Conservation (phyloP, 2,113 vertebrate species). For the Thermophis baileyi region DNA sequence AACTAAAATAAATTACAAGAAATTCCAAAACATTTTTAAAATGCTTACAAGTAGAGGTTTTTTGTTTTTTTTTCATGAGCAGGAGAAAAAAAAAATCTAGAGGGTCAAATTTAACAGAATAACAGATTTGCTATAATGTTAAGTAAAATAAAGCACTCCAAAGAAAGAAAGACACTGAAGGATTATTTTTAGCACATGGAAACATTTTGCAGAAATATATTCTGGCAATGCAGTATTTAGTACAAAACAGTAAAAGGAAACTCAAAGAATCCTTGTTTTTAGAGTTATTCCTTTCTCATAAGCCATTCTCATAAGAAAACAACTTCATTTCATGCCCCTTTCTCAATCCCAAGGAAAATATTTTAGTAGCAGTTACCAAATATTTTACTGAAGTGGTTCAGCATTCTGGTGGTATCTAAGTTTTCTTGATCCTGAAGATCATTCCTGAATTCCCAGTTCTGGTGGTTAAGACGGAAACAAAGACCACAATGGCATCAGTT, state of each 20-base stretch:
- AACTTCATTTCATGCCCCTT: slow-evolving; percentile 30
- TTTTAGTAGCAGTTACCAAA: slow-evolving; percentile 48
- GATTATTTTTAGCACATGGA: slow-evolving; percentile 30
- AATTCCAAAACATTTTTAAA: not conserved
- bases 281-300: slow-evolving; percentile 43
- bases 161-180: not conserved
- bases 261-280: slow-evolving; percentile 21
- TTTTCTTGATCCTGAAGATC: not conserved
- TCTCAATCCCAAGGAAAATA: slow-evolving; percentile 55
- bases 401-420: slow-evolving; percentile 7
- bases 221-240: slow-evolving; percentile 36
- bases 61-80: not conserved
- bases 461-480: slow-evolving; percentile 13
- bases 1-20: not conserved
- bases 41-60: not conserved
- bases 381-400: slow-evolving; percentile 34
- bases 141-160: not conserved
- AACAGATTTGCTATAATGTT: not conserved
- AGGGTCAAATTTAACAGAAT: not conserved
- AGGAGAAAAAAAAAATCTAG: not conserved
- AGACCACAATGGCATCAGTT: slow-evolving; percentile 9
- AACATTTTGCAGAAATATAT: slow-evolving; percentile 33
- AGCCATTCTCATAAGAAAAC: slow-evolving; percentile 44
- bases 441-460: slow-evolving; percentile 22
- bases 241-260: slow-evolving; percentile 46